A percentile compares a stretch with the other conserved stretches of the same genome.
Evolutionary conservation across 2,797 vertebrate genomes (phyloP).

Genomic region (Crenichthys baileyi): DNA sequence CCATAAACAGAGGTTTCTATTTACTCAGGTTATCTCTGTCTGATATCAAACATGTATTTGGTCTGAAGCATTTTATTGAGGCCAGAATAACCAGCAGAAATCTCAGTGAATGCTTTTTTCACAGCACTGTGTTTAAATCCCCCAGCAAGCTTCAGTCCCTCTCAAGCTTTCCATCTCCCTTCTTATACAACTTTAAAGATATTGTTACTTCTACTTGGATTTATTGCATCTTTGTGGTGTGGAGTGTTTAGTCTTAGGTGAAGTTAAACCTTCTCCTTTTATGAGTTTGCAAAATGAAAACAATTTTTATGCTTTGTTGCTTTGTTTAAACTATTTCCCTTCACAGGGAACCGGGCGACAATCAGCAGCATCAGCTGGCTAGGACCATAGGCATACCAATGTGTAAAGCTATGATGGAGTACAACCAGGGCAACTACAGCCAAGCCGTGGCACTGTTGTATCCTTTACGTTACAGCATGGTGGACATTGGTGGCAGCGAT

Average conservation of each 20-base stretch:
- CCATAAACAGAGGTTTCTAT: not conserved
- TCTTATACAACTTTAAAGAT: slow-evolving; percentile 17
- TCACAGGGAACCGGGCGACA: slow-evolving; percentile 85
- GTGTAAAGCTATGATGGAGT: slow-evolving; percentile 89
- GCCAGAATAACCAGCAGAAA: not conserved
- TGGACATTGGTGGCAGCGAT: slow-evolving; percentile 89
- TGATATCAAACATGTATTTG: not conserved
- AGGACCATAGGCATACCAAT: slow-evolving; percentile 84
- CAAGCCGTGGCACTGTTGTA: slow-evolving; percentile 84
- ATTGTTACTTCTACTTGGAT: slow-evolving; percentile 16
- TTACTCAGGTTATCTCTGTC: not conserved
- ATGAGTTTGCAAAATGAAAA: not conserved
- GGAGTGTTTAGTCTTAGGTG: not conserved
- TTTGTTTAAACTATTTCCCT: not conserved
- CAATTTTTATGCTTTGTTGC: not conserved
- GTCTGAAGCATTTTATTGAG: not conserved
- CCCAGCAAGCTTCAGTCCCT: slow-evolving; percentile 3
- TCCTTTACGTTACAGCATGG: slow-evolving; percentile 85
- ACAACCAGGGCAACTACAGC: slow-evolving; percentile 84
- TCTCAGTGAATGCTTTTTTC: not conserved
- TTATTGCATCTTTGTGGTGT: slow-evolving; percentile 16
- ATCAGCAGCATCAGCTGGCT: slow-evolving; percentile 83
- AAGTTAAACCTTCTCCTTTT: not conserved
- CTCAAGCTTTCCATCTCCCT: slow-evolving; percentile 34
- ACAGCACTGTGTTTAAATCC: not conserved